phyloP scores from a whole-genome alignment of 2,888 invertebrate species.

The Mesoligia furuncula region DNA sequence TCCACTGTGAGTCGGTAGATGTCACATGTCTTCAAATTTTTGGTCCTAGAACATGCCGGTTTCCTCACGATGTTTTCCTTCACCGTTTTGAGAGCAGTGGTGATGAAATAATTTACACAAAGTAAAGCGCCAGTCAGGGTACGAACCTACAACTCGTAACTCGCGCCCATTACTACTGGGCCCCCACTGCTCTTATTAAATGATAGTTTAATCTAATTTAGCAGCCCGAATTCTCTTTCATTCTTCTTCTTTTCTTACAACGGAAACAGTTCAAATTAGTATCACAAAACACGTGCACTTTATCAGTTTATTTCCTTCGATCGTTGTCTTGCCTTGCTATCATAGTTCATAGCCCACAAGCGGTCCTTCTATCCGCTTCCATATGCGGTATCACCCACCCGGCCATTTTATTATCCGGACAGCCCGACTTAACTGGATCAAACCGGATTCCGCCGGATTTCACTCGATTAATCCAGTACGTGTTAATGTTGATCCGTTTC shows the following conservation, averaged over 20 bases:
- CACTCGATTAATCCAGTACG: constrained; percentile 65
- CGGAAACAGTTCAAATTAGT: background rate
- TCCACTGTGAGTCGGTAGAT: too few relatives aligned
- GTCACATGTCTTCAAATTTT: too few relatives aligned
- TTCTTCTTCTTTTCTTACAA: background rate
- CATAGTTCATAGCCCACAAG: background rate
- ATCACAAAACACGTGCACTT: background rate
- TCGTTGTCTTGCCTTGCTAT: background rate
- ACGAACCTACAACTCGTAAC: too few relatives aligned
- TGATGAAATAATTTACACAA: too few relatives aligned
- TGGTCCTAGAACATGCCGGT: too few relatives aligned
- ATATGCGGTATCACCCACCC: constrained; percentile 34
- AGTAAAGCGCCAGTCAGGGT: too few relatives aligned
- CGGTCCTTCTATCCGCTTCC: constrained; percentile 13
- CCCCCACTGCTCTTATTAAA: too few relatives aligned
- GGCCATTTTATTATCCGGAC: constrained; percentile 65
- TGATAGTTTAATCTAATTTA: background rate
- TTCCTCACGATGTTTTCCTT: too few relatives aligned
- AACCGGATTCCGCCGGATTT: constrained; percentile 60
- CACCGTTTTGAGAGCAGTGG: too few relatives aligned
- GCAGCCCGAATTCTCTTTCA: background rate
- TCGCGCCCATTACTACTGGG: too few relatives aligned
- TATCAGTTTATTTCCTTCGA: background rate
- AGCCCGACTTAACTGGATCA: constrained; percentile 66
- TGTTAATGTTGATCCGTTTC: constrained; percentile 61